phyloP scores from a whole-genome alignment of 2,888 invertebrate genomes.

The Aphodius granarius region DNA sequence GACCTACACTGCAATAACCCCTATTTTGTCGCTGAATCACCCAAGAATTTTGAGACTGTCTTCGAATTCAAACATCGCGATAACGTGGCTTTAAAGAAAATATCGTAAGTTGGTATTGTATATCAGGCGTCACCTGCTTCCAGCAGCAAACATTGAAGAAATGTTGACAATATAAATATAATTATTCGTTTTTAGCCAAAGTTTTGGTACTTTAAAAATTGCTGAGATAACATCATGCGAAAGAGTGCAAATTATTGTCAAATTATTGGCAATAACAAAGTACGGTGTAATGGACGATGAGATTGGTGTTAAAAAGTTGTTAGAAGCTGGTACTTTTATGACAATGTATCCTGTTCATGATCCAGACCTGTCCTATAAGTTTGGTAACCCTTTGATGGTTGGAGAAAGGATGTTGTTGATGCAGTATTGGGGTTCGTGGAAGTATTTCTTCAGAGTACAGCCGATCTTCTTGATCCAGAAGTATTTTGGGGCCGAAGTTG shows the following conservation, averaged over 20 bases:
- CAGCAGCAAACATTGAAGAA: too few relatives aligned
- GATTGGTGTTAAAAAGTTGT: conserved; percentile 43
- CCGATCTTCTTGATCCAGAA: conserved; percentile 61
- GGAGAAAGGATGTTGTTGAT: conserved; percentile 53
- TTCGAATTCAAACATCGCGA: neutral
- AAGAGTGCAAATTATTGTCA: conserved; percentile 44
- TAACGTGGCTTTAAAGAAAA: neutral
- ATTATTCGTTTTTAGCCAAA: neutral
- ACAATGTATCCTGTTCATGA: conserved; percentile 50
- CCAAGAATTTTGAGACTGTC: neutral
- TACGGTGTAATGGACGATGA: conserved; percentile 41
- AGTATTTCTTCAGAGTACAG: conserved; percentile 60
- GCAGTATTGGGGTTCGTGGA: conserved; percentile 61
- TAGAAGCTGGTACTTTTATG: conserved; percentile 39
- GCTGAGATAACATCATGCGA: conserved; percentile 43
- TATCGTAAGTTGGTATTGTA: neutral
- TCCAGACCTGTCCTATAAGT: conserved; percentile 40
- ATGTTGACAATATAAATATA: too few relatives aligned
- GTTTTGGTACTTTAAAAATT: neutral
- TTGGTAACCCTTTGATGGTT: conserved; percentile 36
- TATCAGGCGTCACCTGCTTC: too few relatives aligned
- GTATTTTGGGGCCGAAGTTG: conserved; percentile 60
- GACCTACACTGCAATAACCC: conserved; percentile 16
- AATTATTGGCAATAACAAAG: conserved; percentile 39
- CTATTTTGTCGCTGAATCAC: conserved; percentile 1